Percentiles rank a stretch among this genome's conserved stretches.
Conservation (phyloP, 2,113 vertebrate species). For the Archocentrus centrarchus region DNA sequence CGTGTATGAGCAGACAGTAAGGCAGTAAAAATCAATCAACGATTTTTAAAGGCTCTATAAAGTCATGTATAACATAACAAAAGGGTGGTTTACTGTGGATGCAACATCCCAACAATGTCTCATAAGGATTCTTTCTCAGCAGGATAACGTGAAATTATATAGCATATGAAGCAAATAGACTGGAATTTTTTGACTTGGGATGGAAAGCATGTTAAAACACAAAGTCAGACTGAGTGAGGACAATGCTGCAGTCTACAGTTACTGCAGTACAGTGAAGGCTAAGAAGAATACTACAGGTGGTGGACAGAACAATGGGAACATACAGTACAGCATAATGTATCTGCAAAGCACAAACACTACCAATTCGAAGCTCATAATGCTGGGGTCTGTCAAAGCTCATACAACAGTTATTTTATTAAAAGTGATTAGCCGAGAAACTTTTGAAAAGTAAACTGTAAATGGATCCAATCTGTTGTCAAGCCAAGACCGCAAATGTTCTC, state of each 20-base stretch:
- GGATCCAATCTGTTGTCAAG: neutral
- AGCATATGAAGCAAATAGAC: slow-evolving; percentile 8
- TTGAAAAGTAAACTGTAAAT: neutral
- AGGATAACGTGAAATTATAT: slow-evolving; percentile 16
- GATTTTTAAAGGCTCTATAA: slow-evolving; percentile 36
- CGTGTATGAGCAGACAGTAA: slow-evolving; percentile 28
- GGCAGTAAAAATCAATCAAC: slow-evolving; percentile 53
- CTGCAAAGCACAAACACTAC: neutral
- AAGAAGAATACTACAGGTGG: neutral
- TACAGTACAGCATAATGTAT: neutral
- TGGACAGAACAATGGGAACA: neutral
- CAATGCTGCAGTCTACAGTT: neutral
- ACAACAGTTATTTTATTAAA: slow-evolving; percentile 1
- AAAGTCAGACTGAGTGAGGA: neutral
- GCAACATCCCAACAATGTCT: slow-evolving; percentile 2
- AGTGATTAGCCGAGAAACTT: neutral
- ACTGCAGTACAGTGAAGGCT: neutral
- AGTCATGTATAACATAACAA: slow-evolving; percentile 37
- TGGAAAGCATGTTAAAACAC: slow-evolving; percentile 10
- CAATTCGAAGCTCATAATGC: neutral
- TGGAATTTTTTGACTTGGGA: neutral
- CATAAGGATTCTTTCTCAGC: slow-evolving; percentile 15
- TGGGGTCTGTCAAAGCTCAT: neutral
- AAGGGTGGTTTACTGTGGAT: slow-evolving; percentile 12
- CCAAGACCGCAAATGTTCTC: neutral